Conservation (phyloP, 2,888 invertebrate genomes). For the Harpalus rubripes region DNA sequence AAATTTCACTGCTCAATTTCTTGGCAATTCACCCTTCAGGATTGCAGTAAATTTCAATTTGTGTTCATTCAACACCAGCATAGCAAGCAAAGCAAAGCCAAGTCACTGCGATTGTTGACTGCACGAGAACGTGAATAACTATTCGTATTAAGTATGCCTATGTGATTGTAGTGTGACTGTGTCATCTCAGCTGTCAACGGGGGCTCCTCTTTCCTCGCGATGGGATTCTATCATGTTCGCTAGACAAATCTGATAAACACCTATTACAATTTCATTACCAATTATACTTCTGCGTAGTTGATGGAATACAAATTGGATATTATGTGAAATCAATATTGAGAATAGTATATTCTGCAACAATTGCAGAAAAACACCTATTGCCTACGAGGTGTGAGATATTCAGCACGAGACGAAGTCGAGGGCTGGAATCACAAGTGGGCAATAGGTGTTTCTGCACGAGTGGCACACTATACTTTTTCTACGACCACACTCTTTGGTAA, state of each 20-base stretch:
- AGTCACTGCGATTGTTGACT: conserved; percentile 19
- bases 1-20: conserved; percentile 64
- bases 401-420: too few species aligned
- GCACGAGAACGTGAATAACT: conserved; percentile 9
- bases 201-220: not conserved
- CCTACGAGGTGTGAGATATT: too few species aligned
- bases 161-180: conserved; percentile 48
- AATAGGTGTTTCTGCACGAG: too few species aligned
- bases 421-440: too few species aligned
- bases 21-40: conserved; percentile 58
- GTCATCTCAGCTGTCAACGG: conserved; percentile 18
- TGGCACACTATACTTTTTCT: too few species aligned
- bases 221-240: not conserved
- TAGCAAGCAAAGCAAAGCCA: conserved; percentile 43
- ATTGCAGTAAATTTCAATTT: conserved; percentile 61
- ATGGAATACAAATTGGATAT: not conserved
- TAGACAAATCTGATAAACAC: not conserved
- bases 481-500: too few species aligned
- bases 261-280: not conserved
- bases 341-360: too few species aligned
- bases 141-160: conserved; percentile 7
- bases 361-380: too few species aligned
- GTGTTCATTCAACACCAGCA: conserved; percentile 53
- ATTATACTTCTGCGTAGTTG: not conserved
- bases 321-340: too few species aligned